These are phyloP conservation scores for Lissonota sp. DNA, from an alignment of 2,888 invertebrate species.

Conservation along the genomic window DNA sequence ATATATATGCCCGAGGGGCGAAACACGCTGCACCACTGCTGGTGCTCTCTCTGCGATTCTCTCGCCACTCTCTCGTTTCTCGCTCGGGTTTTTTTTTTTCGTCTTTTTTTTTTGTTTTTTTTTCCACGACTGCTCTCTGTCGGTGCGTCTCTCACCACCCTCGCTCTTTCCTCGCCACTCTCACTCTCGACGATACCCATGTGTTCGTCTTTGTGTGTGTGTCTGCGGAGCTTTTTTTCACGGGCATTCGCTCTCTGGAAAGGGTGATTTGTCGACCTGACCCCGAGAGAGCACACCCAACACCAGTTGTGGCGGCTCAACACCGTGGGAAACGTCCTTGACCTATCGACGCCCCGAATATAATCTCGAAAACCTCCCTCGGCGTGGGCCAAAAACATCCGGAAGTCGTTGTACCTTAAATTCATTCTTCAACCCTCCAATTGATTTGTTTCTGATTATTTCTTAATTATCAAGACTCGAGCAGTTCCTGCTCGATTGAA, in stretches of 20 bases:
- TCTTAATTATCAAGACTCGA: too few species aligned
- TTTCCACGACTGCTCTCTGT: constrained; percentile 53
- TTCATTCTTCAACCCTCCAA: too few species aligned
- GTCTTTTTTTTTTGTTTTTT: constrained; percentile 46
- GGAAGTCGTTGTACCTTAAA: constrained; percentile 70
- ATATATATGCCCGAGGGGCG: constrained; percentile 70
- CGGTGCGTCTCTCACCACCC: constrained; percentile 62
- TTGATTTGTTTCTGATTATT: too few species aligned
- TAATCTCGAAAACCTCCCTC: constrained; percentile 71
- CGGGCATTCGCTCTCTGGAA: constrained; percentile 77
- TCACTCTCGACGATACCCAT: constrained; percentile 59
- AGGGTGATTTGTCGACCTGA: constrained; percentile 83
- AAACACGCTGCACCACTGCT: constrained; percentile 62
- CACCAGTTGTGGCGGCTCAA: constrained; percentile 57
- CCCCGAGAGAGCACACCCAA: constrained; percentile 75
- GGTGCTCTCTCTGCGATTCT: constrained; percentile 57
- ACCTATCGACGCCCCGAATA: constrained; percentile 81
- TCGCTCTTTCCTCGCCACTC: constrained; percentile 63
- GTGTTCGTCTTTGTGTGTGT: constrained; percentile 40
- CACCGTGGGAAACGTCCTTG: constrained; percentile 78
- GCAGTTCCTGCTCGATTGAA: too few species aligned
- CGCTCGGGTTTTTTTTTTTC: constrained; percentile 46
- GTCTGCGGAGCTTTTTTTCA: constrained; percentile 74
- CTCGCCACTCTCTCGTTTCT: constrained; percentile 43
- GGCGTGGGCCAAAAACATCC: constrained; percentile 47